These are phyloP conservation scores for Sparidentex hasta DNA, from an alignment of 2,797 vertebrate species.

Conservation along the genomic window DNA sequence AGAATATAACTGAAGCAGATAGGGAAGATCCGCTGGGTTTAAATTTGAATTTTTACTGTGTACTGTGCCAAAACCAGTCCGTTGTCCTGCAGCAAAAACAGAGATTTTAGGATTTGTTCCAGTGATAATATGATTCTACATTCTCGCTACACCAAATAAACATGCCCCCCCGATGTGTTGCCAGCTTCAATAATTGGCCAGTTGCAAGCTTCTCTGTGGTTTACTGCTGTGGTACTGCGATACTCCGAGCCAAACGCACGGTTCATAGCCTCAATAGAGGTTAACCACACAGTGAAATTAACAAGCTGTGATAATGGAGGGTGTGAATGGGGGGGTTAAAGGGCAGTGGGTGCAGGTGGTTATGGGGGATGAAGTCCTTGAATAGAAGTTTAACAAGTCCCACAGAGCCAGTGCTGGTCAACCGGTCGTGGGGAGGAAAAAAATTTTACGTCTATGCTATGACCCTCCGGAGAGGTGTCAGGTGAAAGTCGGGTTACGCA, in stretches of 20 bases:
- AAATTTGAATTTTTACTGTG: constrained; percentile 1
- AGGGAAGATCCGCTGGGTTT: neutral
- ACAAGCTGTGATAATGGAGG: constrained; percentile 79
- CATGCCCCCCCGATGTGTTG: constrained; percentile 22
- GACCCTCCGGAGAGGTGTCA: constrained; percentile 74
- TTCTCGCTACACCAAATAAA: constrained; percentile 45
- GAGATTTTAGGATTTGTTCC: constrained; percentile 36
- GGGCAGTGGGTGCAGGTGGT: constrained; percentile 70
- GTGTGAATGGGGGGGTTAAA: constrained; percentile 63
- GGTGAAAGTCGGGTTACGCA: constrained; percentile 70
- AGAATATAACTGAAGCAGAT: neutral
- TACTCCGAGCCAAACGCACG: constrained; percentile 47
- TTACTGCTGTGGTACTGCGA: constrained; percentile 43
- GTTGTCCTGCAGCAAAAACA: constrained; percentile 25
- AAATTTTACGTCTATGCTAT: constrained; percentile 44
- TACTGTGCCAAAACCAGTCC: constrained; percentile 28
- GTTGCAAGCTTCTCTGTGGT: constrained; percentile 52
- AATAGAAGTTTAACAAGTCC: constrained; percentile 77
- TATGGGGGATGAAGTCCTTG: constrained; percentile 74
- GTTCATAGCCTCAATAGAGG: constrained; percentile 69
- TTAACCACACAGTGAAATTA: constrained; percentile 80
- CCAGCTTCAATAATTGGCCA: constrained; percentile 45
- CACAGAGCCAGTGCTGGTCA: constrained; percentile 48
- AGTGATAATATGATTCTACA: constrained; percentile 40
- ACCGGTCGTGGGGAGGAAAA: constrained; percentile 49